Base-by-base conservation (phyloP, 2,888 invertebrate genomes). In the Leptopterna dolabrata region DNA sequence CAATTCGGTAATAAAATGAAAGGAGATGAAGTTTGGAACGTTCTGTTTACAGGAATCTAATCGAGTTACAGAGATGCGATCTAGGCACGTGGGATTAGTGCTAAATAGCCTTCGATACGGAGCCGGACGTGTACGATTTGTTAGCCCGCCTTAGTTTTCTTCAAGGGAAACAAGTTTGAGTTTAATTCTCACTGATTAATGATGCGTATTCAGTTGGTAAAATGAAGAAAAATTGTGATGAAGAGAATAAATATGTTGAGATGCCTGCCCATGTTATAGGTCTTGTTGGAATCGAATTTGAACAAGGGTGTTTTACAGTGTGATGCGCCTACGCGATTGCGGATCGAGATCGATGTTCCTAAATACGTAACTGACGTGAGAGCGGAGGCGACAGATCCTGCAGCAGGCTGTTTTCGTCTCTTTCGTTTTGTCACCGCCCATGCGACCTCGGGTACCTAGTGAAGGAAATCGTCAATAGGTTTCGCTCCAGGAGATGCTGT, bases 251-350 rank as follows among this genome's bases (percentile, higher is more conserved):
- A n/a, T n/a, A 43, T 43, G 43, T 45, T 45, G 11, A 29, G 29
- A 76, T 30, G 76, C 9, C 27, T n/a, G n/a, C n/a, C n/a, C n/a
- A n/a, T n/a, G n/a, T n/a, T n/a, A n/a, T n/a, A n/a, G n/a, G n/a
- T n/a, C n/a, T 76, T 76, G 76, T 27, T 16, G 29, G 76, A 76
- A 76, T 76, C 29, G 76, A 29, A 76, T 76, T 76, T n/a, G 36
- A 30, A 76, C 76, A 30, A 29, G 76, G 30, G n/a, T 29, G 76
- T 76, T 76, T 16, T 45, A 16, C 16, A 4, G 45, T 45, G 45
- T 43, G 7, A 43, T 43, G 73, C 29, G 30, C 29, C 76, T 76
- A n/a, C 76, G 9, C 9, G 76, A 76, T 0, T 11, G 29, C 29
- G 29, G n/a, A 11, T 30, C 7, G 76, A n/a, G 76, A 30, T 29